Evolutionary conservation across 2,113 vertebrate species (phyloP), one percentile per base, ranked within the genome.

Genomic region (Ophiodon elongatus): DNA sequence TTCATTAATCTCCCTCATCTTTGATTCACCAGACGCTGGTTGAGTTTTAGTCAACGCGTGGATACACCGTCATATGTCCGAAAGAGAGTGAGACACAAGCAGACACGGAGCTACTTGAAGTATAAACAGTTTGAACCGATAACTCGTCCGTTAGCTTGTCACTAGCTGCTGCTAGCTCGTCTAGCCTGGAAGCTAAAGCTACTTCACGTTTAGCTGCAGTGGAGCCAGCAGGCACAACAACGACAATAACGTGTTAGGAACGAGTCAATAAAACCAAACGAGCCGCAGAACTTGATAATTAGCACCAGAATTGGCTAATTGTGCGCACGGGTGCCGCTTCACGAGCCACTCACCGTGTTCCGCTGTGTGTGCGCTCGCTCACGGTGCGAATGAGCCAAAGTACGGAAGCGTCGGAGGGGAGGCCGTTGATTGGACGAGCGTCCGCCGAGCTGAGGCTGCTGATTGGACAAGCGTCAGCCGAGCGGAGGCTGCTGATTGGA

Each of bases 401-500:
- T 85, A 14, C 87, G 76, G 89, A 91, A 86, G 83, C 27, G 35
- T 56, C 29, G 29, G 47, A 47, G 72, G n/a, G 8, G 83, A 47
- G 0, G 77, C 69, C 23, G 0, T 2, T 90, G 89, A 94, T 93
- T 93, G 93, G 93, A 15, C 15, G 10, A 68, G 39, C 10, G 25
- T 79, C 75, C 83, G 84, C 93, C 92, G 8, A n/a, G n/a, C n/a
- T n/a, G 83, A 47, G 0, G 77, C 69, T n/a, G 0, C 2, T 90
- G 89, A 94, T 93, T 93, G 93, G 93, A 15, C 15, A 8, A 68
- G 39, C 10, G 25, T 79, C 75, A 84, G 84, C 93, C 92, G n/a
- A n/a, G n/a, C n/a, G 8, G 83, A 47, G 0, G 77, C 69, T n/a
- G 0, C 2, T 90, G 89, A 94, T 93, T 93, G 93, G 93, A 15